A percentile compares a stretch with the other conserved stretches of the same genome.
These are phyloP conservation scores for Drosophila nigrodunni DNA, from an alignment of 1,140 invertebrate genomes.

Conservation along the genomic window DNA sequence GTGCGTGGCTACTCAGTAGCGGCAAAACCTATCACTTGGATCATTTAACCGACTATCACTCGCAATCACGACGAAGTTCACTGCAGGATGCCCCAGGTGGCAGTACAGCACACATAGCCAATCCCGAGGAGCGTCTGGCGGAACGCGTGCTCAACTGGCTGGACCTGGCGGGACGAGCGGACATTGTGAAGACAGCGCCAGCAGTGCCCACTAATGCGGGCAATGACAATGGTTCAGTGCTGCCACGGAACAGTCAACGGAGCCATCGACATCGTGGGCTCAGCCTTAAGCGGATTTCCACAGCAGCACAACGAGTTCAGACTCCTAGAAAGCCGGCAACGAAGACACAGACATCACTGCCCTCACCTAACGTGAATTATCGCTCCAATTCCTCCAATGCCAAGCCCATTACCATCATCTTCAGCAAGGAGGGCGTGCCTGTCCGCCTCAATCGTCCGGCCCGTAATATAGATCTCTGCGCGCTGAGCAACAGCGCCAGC, in stretches of 20 bases:
- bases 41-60: conserved; percentile 47
- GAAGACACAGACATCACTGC: conserved; percentile 28
- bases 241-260: conserved; percentile 41
- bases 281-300: conserved; percentile 47
- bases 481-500: conserved; percentile 63
- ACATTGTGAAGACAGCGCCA: conserved; percentile 52
- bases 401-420: conserved; percentile 82
- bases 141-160: conserved; percentile 82
- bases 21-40: conserved; percentile 62
- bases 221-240: conserved; percentile 44
- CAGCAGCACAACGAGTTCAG: conserved; percentile 43
- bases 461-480: conserved; percentile 77
- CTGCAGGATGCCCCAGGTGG: conserved; percentile 56
- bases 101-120: conserved; percentile 22
- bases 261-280: conserved; percentile 47
- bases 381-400: conserved; percentile 56
- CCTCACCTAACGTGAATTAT: conserved; percentile 3
- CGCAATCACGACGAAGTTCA: conserved; percentile 67
- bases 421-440: conserved; percentile 80
- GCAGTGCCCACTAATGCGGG: conserved; percentile 4
- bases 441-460: conserved; percentile 77
- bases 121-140: conserved; percentile 78
- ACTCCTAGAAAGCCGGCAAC: conserved; percentile 35
- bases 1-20: conserved; percentile 61
- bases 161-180: conserved; percentile 71